Evolutionary conservation across 2,113 vertebrate genomes (phyloP).

Genomic region (Cinclus cinclus): DNA sequence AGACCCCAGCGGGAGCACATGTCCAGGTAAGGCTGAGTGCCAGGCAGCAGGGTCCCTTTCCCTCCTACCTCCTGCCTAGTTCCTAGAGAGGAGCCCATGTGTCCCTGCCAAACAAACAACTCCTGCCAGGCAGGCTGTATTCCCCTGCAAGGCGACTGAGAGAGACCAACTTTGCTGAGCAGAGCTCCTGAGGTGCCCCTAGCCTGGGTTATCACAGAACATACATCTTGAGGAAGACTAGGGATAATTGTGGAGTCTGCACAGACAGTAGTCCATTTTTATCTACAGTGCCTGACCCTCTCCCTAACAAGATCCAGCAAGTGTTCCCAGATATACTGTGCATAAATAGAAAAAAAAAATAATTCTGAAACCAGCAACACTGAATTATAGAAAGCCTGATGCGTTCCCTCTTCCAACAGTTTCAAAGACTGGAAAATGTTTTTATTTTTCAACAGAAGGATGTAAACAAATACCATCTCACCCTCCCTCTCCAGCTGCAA

Average conservation of each 20-base stretch:
- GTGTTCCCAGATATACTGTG: neutral
- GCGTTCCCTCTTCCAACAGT: neutral
- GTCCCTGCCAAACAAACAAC: neutral
- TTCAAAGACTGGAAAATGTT: constrained; percentile 32
- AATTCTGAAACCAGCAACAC: neutral
- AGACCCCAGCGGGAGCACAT: constrained; percentile 97
- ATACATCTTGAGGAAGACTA: neutral
- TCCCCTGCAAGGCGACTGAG: neutral
- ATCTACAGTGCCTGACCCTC: neutral
- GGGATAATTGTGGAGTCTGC: neutral
- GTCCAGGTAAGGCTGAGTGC: constrained; percentile 84
- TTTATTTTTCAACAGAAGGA: constrained; percentile 44
- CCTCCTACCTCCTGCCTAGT: neutral
- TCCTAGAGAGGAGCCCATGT: neutral
- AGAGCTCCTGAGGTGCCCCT: neutral
- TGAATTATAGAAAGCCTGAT: constrained; percentile 7
- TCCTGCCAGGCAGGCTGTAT: neutral
- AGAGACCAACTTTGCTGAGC: constrained; percentile 51
- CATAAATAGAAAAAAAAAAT: neutral
- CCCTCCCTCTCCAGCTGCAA: constrained; percentile 56
- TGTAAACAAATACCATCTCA: constrained; percentile 55
- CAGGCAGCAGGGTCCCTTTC: neutral
- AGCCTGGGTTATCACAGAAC: neutral
- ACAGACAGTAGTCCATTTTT: neutral
- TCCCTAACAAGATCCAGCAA: constrained; percentile 13